Evolutionary conservation across 2,888 invertebrate genomes (phyloP).

Genomic region (Calliopum simillimum): DNA sequence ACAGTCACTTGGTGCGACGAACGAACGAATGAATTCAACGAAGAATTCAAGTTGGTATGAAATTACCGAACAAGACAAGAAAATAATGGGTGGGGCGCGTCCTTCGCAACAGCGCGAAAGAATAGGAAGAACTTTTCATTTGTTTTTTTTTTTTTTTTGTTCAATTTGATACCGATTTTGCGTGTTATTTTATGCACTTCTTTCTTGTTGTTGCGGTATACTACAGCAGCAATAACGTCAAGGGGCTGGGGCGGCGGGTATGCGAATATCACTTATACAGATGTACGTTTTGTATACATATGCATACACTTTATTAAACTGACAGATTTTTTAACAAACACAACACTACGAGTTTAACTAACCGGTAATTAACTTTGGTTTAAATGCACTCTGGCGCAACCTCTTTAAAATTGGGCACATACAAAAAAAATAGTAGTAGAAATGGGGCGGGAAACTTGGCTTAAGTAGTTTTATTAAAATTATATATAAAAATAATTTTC

Average conservation of each 20-base stretch:
- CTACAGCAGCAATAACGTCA: neutral
- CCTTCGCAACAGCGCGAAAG: conserved; percentile 4
- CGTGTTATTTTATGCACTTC: conserved; percentile 37
- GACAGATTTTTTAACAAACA: neutral
- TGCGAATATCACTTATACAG: neutral
- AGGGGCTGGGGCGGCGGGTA: neutral
- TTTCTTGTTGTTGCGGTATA: conserved; percentile 32
- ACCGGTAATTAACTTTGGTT: conserved; percentile 29
- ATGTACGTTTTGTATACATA: neutral
- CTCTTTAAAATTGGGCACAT: neutral
- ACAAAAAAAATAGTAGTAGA: neutral
- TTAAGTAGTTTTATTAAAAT: neutral
- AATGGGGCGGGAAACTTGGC: neutral
- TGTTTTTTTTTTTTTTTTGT: neutral
- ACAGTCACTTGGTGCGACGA: neutral
- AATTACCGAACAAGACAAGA: conserved; percentile 17
- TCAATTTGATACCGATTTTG: conserved; percentile 37
- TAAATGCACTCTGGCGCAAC: conserved; percentile 31
- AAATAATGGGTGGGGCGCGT: conserved; percentile 37
- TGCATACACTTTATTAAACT: neutral
- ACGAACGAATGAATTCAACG: neutral
- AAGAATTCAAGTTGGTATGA: neutral
- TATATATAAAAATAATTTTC: neutral
- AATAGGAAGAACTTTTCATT: conserved; percentile 4
- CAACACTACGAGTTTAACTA: neutral